Conservation (phyloP, 92 coral and sea anemone genomes). For the Actinostola sp. region DNA sequence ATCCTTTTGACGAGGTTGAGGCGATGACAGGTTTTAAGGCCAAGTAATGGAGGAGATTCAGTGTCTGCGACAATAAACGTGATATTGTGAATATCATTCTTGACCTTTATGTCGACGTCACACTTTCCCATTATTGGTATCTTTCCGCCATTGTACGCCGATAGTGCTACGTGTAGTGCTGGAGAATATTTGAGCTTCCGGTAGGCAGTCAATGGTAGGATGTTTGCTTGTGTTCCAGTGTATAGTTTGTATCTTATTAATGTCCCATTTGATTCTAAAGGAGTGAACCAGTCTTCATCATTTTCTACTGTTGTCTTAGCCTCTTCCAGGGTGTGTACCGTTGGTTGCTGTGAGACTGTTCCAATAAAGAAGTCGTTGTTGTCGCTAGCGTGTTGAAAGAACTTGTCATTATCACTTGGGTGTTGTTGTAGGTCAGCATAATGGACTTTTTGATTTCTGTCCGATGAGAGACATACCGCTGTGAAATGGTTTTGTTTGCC, state of each 20-base stretch:
- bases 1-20: no score
- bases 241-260: conserved; percentile 3
- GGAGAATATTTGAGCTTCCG: no score
- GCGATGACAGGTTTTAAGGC: no score
- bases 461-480: background rate
- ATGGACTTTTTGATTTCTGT: conserved; percentile 7
- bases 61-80: conserved; percentile 24
- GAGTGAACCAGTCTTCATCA: conserved; percentile 32
- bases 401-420: no score
- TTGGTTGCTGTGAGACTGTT: background rate
- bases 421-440: conserved; percentile 7
- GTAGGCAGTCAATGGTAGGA: no score
- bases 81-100: background rate
- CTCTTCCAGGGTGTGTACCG: conserved; percentile 5
- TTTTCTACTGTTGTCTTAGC: no score
- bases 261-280: conserved; percentile 8
- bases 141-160: conserved; percentile 29
- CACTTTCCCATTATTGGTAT: no score
- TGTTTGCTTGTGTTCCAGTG: conserved; percentile 21
- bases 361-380: conserved; percentile 1
- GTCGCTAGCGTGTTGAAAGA: no score
- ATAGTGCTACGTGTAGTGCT: background rate
- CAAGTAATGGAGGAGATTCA: no score
- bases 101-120: no score
- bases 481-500: conserved; percentile 45